Evolutionary conservation across 2,113 vertebrate species (phyloP).

Genomic region (Mesoclemmys tuberculata): DNA sequence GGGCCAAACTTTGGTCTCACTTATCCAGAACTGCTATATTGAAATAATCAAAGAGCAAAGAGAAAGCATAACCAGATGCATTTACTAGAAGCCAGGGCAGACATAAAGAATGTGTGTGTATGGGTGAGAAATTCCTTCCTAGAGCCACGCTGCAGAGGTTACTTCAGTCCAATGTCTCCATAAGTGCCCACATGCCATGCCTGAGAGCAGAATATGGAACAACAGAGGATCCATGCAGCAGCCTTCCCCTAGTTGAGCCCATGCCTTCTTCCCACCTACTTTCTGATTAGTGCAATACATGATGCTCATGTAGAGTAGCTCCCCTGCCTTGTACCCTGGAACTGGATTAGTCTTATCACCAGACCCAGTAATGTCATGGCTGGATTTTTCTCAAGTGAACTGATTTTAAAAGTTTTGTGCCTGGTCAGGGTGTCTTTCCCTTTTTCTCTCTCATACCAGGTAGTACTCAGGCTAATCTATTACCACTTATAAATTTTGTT

Average conservation of each 20-base stretch:
- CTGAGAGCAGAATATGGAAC: not conserved
- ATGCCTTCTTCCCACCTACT: not conserved
- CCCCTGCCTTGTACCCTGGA: not conserved
- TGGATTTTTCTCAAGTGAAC: not conserved
- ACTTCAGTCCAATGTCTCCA: not conserved
- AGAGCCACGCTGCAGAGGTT: not conserved
- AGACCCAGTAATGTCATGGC: fast-evolving
- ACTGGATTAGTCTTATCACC: not conserved
- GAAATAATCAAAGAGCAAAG: not conserved
- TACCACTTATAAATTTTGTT: not conserved
- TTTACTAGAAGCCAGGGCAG: not conserved
- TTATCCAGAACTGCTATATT: not conserved
- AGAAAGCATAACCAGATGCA: not conserved
- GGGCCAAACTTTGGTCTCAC: not conserved
- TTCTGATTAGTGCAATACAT: not conserved
- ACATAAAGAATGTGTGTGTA: not conserved
- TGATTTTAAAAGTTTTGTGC: not conserved
- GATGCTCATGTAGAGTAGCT: fast-evolving
- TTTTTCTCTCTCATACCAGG: not conserved
- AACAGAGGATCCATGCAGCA: not conserved
- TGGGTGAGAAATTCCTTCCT: not conserved
- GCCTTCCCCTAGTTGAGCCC: not conserved
- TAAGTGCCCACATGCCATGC: not conserved
- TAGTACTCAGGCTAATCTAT: not conserved
- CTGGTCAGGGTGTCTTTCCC: not conserved